These are phyloP conservation scores for Danaus plexippus DNA, from an alignment of 1,140 invertebrate genomes.

Conservation along the genomic window DNA sequence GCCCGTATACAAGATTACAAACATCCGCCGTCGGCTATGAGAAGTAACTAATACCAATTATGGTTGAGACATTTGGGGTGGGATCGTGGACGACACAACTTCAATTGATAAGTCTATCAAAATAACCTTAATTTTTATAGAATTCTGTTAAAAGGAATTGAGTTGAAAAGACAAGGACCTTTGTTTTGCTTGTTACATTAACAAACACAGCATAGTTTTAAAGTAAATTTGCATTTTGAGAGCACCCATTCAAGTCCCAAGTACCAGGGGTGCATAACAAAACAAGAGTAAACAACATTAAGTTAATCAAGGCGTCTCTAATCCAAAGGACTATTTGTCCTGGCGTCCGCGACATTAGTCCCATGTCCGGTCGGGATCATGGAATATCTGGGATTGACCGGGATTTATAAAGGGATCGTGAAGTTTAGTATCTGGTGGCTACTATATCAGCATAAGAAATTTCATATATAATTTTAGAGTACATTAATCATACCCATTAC, in stretches of 20 bases:
- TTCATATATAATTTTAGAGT: too few species aligned
- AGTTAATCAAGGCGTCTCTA: conserved; percentile 60
- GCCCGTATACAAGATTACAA: conserved; percentile 48
- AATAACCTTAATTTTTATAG: too few species aligned
- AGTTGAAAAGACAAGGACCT: too few species aligned
- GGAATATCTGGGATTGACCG: conserved; percentile 33
- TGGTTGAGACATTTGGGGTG: conserved; percentile 15
- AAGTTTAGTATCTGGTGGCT: conserved; percentile 33
- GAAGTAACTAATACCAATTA: conserved; percentile 28
- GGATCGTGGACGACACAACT: conserved; percentile 1
- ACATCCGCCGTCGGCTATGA: conserved; percentile 34
- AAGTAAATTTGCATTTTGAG: too few species aligned
- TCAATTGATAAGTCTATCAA: too few species aligned
- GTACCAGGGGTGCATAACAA: conserved; percentile 51
- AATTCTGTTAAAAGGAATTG: too few species aligned
- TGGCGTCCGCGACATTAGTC: conserved; percentile 54
- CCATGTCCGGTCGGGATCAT: conserved; percentile 36
- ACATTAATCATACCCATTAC: too few species aligned
- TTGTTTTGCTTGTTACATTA: too few species aligned
- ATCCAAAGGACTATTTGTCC: conserved; percentile 57
- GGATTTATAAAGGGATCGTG: conserved; percentile 37
- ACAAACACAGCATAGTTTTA: too few species aligned
- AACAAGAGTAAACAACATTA: conserved; percentile 41
- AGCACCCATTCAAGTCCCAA: conserved; percentile 11
- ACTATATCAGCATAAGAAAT: conserved; percentile 11